A percentile compares a stretch with the other conserved stretches of the same genome.
These are phyloP conservation scores for Tragopan temminckii DNA, from an alignment of 2,797 vertebrate species.

Conservation along the genomic window DNA sequence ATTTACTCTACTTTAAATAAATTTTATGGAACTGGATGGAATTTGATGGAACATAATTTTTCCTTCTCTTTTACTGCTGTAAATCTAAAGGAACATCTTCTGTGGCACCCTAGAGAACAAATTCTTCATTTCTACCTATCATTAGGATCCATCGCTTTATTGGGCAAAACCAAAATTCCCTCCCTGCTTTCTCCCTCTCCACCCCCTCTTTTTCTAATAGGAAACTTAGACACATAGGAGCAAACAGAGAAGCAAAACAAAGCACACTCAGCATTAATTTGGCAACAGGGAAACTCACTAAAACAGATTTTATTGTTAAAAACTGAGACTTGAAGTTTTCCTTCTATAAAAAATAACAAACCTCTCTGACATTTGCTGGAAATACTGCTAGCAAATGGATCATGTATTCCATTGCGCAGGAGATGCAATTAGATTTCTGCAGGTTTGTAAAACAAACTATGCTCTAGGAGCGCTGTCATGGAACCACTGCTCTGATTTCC, in stretches of 20 bases:
- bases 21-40: background rate
- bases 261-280: constrained; percentile 62
- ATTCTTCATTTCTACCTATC: constrained; percentile 9
- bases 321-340: constrained; percentile 52
- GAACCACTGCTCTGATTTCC: constrained; percentile 36
- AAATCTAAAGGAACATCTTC: constrained; percentile 17
- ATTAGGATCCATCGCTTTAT: background rate
- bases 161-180: background rate
- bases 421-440: constrained; percentile 55
- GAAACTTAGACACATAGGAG: constrained; percentile 37
- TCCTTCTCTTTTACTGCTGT: background rate
- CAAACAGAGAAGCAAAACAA: constrained; percentile 53
- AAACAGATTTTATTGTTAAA: constrained; percentile 60
- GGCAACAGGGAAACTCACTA: constrained; percentile 6
- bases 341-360: constrained; percentile 46
- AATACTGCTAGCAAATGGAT: constrained; percentile 47
- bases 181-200: background rate
- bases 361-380: constrained; percentile 65
- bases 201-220: background rate
- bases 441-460: constrained; percentile 54
- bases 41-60: constrained; percentile 4
- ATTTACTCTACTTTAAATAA: background rate
- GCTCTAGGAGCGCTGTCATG: constrained; percentile 43
- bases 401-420: constrained; percentile 65
- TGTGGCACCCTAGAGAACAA: background rate